These are phyloP conservation scores for Drosophila sordidula DNA, from an alignment of 2,888 invertebrate genomes.

Conservation along the genomic window DNA sequence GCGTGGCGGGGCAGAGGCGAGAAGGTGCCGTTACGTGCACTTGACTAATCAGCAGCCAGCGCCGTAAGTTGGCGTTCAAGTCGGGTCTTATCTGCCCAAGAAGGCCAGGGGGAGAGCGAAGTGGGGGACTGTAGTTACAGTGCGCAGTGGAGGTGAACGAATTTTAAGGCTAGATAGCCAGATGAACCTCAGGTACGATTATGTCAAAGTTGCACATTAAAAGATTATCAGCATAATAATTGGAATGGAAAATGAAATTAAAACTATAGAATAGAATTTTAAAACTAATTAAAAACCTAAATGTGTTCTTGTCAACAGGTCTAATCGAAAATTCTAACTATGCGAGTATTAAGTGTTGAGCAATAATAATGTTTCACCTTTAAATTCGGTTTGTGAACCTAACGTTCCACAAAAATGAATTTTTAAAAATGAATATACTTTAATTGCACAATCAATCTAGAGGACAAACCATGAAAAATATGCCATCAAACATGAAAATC, in stretches of 20 bases:
- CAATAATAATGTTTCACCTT: too few relatives aligned
- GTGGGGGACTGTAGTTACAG: slow-evolving; percentile 2
- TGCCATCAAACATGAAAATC: too few relatives aligned
- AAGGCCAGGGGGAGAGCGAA: not conserved
- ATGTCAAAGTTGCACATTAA: slow-evolving; percentile 12
- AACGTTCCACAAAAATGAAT: too few relatives aligned
- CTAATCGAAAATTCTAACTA: too few relatives aligned
- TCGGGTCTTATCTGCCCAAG: slow-evolving; percentile 38
- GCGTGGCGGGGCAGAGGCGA: slow-evolving; percentile 7
- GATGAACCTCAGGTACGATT: not conserved
- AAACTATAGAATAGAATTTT: not conserved
- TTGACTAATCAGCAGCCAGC: slow-evolving; percentile 47
- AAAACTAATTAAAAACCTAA: not conserved
- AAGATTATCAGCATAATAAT: not conserved
- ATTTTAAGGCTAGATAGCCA: slow-evolving; percentile 27
- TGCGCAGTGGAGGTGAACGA: slow-evolving; percentile 48
- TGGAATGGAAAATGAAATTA: not conserved
- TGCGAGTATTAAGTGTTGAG: too few relatives aligned
- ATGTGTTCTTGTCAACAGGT: not conserved
- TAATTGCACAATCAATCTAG: too few relatives aligned
- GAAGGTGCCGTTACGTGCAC: slow-evolving; percentile 44
- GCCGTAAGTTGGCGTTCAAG: slow-evolving; percentile 42
- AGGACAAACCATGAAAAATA: too few relatives aligned
- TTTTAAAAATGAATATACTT: too few relatives aligned
- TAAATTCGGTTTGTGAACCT: too few relatives aligned